Evolutionary conservation across 2,113 vertebrate species (phyloP).

Genomic region (Haemorhous mexicanus): DNA sequence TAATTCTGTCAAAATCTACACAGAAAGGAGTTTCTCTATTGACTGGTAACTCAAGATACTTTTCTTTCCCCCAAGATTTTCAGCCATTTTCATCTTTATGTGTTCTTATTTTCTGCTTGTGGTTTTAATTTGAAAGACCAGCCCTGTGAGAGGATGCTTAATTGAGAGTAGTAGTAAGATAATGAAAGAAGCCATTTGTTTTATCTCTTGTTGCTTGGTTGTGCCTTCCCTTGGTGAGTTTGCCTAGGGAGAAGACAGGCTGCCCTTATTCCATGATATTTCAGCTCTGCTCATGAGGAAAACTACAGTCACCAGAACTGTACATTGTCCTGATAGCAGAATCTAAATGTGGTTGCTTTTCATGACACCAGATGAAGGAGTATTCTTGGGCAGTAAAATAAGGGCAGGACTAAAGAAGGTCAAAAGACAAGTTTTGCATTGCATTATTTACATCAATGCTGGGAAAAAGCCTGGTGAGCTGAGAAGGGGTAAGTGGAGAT

Average conservation of each 20-base stretch:
- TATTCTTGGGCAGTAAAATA: constrained; percentile 36
- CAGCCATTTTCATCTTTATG: neutral
- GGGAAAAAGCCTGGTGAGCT: neutral
- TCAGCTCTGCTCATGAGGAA: neutral
- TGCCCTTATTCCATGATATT: neutral
- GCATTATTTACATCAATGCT: constrained; percentile 49
- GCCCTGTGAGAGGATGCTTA: constrained; percentile 18
- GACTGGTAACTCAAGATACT: neutral
- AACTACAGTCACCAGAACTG: neutral
- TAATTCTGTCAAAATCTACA: neutral
- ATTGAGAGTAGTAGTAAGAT: constrained; percentile 22
- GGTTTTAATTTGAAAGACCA: constrained; percentile 19
- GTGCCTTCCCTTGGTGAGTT: neutral
- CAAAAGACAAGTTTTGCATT: constrained; percentile 17
- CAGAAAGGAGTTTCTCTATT: neutral
- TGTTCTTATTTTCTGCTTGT: constrained; percentile 36
- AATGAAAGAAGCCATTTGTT: constrained; percentile 9
- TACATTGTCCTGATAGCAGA: neutral
- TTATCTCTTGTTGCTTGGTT: neutral
- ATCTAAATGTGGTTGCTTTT: constrained; percentile 30
- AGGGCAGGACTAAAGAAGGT: constrained; percentile 51
- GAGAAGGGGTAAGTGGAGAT: constrained; percentile 8
- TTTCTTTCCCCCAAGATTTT: neutral
- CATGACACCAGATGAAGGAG: neutral
- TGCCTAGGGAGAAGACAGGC: neutral